phyloP scores from a whole-genome alignment of 2,888 invertebrate genomes.

The Euplexia lucipara region DNA sequence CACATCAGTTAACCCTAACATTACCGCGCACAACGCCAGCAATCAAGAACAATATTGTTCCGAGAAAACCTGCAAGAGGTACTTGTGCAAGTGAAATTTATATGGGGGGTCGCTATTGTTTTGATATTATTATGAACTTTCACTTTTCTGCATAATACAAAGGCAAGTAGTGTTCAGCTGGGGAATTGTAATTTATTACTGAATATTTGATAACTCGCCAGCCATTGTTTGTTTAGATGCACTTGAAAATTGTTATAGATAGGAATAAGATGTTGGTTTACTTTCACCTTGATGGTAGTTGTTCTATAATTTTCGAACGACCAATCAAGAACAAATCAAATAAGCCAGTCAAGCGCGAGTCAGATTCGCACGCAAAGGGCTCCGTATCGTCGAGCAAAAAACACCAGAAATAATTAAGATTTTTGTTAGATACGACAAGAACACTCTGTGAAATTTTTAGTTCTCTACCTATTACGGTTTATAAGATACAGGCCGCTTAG shows the following conservation, averaged over 20 bases:
- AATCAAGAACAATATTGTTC: slow-evolving; percentile 63
- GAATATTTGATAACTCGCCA: slow-evolving; percentile 59
- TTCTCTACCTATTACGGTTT: too few species aligned
- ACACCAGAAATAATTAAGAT: too few species aligned
- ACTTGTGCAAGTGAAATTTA: slow-evolving; percentile 65
- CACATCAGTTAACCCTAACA: slow-evolving; percentile 59
- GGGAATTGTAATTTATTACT: slow-evolving; percentile 64
- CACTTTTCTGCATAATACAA: slow-evolving; percentile 66
- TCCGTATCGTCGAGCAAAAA: too few species aligned
- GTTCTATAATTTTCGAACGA: background rate
- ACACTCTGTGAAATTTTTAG: too few species aligned
- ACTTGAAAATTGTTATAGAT: slow-evolving; percentile 28
- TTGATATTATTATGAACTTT: slow-evolving; percentile 70
- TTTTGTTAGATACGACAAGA: too few species aligned
- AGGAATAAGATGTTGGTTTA: slow-evolving; percentile 8
- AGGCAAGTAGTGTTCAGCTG: slow-evolving; percentile 53
- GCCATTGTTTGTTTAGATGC: slow-evolving; percentile 38
- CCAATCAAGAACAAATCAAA: background rate
- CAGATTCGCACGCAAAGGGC: too few species aligned
- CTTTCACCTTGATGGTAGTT: slow-evolving; percentile 37
- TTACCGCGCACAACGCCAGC: slow-evolving; percentile 60
- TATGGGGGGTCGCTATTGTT: slow-evolving; percentile 70
- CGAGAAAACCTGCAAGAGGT: slow-evolving; percentile 61
- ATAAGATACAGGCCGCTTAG: too few species aligned
- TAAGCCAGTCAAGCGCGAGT: too few species aligned